These are phyloP conservation scores for Proales similis DNA, from an alignment of 1,140 invertebrate genomes.

Conservation along the genomic window DNA sequence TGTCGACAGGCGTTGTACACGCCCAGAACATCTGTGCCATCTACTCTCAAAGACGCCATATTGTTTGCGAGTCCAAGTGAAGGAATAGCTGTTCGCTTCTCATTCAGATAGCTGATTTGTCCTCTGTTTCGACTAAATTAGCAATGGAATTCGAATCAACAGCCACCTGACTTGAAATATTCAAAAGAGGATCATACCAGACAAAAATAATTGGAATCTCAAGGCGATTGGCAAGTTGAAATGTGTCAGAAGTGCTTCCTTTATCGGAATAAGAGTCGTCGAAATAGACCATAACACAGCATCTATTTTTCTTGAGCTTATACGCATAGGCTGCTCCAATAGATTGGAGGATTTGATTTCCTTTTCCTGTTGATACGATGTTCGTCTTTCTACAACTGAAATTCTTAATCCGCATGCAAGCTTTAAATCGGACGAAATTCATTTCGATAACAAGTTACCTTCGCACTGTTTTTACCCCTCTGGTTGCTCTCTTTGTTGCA, in stretches of 20 bases:
- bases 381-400: not conserved
- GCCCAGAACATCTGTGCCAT: constrained; percentile 93
- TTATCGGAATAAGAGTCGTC: constrained; percentile 96
- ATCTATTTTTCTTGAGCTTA: constrained; percentile 56
- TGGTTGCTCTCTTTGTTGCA: constrained; percentile 78
- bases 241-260: constrained; percentile 93
- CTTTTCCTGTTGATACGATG: not conserved
- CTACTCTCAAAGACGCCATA: constrained; percentile 79
- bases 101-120: no score
- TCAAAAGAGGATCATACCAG: constrained; percentile 80
- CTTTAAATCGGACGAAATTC: not conserved
- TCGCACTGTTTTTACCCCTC: constrained; percentile 92
- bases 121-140: no score
- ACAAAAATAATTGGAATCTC: constrained; percentile 89
- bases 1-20: constrained; percentile 80
- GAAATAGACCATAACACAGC: constrained; percentile 87
- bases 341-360: constrained; percentile 82
- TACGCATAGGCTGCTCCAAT: constrained; percentile 39
- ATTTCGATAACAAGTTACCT: constrained; percentile 52
- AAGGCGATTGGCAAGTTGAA: constrained; percentile 93
- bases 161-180: constrained; percentile 82
- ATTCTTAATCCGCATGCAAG: not conserved
- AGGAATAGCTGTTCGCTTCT: no score
- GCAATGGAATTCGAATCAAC: constrained; percentile 74
- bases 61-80: constrained; percentile 80